A percentile compares a stretch with the other conserved stretches of the same genome.
phyloP scores from a whole-genome alignment of 2,797 vertebrate species.

The Artibeus jamaicensis region DNA sequence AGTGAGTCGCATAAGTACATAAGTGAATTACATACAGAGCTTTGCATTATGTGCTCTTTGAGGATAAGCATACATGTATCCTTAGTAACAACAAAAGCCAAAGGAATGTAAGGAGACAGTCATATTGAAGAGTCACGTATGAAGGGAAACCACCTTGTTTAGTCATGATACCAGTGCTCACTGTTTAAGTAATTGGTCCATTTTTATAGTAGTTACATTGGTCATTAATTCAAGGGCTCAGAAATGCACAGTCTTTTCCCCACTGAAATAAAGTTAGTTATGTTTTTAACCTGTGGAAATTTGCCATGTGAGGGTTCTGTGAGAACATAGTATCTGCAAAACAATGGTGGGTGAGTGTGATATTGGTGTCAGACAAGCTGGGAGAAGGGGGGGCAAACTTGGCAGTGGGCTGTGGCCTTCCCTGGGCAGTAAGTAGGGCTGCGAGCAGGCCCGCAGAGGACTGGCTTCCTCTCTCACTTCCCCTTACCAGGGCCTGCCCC shows the following conservation, averaged over 20 bases:
- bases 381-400: background rate
- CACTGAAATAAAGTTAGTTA: background rate
- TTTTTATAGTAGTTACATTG: background rate
- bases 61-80: background rate
- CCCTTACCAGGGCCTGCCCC: background rate
- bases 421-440: background rate
- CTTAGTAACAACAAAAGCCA: background rate
- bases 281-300: background rate
- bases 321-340: background rate
- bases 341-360: background rate
- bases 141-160: background rate
- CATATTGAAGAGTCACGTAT: background rate
- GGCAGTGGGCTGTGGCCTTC: background rate
- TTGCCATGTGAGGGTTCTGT: background rate
- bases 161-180: background rate
- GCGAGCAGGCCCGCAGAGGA: background rate
- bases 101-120: background rate
- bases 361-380: background rate
- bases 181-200: background rate
- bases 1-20: background rate
- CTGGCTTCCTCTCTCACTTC: background rate
- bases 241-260: background rate
- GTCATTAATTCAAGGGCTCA: background rate
- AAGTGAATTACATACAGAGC: background rate
- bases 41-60: background rate